Base-by-base conservation (phyloP, 2,888 invertebrate species). In the Eledona agricola region DNA sequence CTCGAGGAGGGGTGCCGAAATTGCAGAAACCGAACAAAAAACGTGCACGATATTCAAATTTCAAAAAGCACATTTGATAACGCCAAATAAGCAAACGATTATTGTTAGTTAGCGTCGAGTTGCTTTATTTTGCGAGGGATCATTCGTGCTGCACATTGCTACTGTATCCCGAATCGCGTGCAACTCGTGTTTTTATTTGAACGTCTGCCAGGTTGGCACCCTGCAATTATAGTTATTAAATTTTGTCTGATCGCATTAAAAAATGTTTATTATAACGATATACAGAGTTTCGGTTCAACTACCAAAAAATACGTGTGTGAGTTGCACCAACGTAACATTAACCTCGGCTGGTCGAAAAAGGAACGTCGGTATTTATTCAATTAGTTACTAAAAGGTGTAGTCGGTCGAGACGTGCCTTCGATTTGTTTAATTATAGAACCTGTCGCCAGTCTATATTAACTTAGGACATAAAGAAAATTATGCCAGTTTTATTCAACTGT, bases 101-200 rank as follows among this genome's bases (percentile, higher is more conserved):
- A 13, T 34, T 9, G 12, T 16, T 17, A 28, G 16, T 26, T 17
- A 19, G 9, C 20, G 26, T n/a, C n/a, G n/a, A n/a, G 22, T 45
- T 34, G 34, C 32, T 31, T 37, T 42, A 42, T 42, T 42, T 42
- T 20, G 16, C 7, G 28, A 28, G 26, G 19, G 28, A 37, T 47
- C 28, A 51, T 51, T 51, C 51, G 51, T 51, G 51, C 45, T 35
- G 45, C 51, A 45, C 45, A 51, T 51, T 51, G 53, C 54, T 66
- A 67, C 69, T 61, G 69, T 63, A 58, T 52, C 59, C 57, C 31
- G 53, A 64, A 64, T 68, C 62, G 69, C 67, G 69, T 67, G 69
- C 57, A 25, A 50, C 28, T 23, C 22, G 50, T 50, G 54, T 46
- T 65, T 59, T 62, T 58, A 57, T 56, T 50, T 58, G 51, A 60